These are phyloP conservation scores for Pedionomus torquatus DNA, from an alignment of 2,113 vertebrate genomes.

Conservation along the genomic window DNA sequence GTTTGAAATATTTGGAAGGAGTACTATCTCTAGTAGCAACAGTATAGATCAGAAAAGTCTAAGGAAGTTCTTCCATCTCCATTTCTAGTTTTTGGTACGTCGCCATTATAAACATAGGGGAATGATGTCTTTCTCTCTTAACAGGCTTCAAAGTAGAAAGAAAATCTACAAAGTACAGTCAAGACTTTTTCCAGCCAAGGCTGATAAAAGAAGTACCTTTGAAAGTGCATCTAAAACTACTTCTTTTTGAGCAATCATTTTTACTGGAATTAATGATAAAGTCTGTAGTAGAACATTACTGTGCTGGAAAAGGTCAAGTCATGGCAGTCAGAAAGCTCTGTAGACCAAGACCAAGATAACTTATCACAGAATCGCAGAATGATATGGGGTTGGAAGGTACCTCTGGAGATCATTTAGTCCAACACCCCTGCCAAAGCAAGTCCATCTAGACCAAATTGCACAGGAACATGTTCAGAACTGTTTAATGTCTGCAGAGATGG, in stretches of 20 bases:
- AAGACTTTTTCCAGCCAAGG: neutral
- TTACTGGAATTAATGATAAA: neutral
- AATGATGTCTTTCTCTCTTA: neutral
- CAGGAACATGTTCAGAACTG: no score
- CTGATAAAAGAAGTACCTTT: neutral
- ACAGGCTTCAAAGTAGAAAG: neutral
- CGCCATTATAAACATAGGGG: neutral
- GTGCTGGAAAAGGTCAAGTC: neutral
- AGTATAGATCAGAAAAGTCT: neutral
- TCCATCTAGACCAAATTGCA: no score
- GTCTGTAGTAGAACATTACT: neutral
- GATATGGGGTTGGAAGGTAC: no score
- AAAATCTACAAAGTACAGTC: neutral
- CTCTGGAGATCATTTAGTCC: no score
- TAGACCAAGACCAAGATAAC: neutral
- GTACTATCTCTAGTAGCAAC: neutral
- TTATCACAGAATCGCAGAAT: no score
- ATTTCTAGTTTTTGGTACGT: slow-evolving; percentile 1
- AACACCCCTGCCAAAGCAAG: no score
- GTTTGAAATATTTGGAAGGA: neutral
- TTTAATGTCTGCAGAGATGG: no score
- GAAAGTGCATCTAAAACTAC: neutral
- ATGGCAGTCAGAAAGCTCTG: neutral
- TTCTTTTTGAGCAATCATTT: neutral
- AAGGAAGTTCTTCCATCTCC: neutral